A percentile compares a stretch with the other conserved stretches of the same genome.
Conservation (phyloP, 2,797 vertebrate genomes). For the Cyclopterus lumpus region DNA sequence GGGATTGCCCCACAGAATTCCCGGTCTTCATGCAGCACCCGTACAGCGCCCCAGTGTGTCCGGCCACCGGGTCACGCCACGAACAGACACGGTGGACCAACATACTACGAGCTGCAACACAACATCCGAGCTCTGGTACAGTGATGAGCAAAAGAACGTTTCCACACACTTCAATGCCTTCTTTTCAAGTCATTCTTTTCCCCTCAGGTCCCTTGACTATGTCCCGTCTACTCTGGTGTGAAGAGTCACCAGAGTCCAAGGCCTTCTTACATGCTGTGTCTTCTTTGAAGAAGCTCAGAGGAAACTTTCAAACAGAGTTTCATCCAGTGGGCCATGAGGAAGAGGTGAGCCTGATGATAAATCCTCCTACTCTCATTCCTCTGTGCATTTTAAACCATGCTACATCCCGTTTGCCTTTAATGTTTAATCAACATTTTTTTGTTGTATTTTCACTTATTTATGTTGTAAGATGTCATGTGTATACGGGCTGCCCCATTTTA, state of each 20-base stretch:
- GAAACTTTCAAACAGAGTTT: conserved; percentile 1
- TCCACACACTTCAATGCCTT: neutral
- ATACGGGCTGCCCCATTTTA: neutral
- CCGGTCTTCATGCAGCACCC: conserved; percentile 38
- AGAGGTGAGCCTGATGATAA: conserved; percentile 11
- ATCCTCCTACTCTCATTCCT: neutral
- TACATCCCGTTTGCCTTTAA: neutral
- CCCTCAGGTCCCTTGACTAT: neutral
- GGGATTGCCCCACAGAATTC: conserved; percentile 29
- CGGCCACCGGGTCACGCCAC: conserved; percentile 20
- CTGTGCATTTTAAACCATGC: neutral
- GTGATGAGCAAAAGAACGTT: neutral
- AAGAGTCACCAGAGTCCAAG: conserved; percentile 11
- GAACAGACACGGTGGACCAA: conserved; percentile 18
- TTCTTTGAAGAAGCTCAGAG: conserved; percentile 24
- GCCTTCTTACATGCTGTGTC: conserved; percentile 19
- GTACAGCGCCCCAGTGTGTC: conserved; percentile 32
- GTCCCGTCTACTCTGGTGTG: conserved; percentile 14
- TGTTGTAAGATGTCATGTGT: neutral
- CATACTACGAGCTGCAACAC: conserved; percentile 5
- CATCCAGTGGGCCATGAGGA: conserved; percentile 3
- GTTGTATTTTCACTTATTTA: neutral
- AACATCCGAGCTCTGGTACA: conserved; percentile 30
- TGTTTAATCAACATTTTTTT: conserved; percentile 1
- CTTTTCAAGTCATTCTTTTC: neutral